Percentiles rank a stretch among this genome's conserved stretches.
phyloP scores from a whole-genome alignment of 2,113 vertebrate genomes.

The Mobula hypostoma region DNA sequence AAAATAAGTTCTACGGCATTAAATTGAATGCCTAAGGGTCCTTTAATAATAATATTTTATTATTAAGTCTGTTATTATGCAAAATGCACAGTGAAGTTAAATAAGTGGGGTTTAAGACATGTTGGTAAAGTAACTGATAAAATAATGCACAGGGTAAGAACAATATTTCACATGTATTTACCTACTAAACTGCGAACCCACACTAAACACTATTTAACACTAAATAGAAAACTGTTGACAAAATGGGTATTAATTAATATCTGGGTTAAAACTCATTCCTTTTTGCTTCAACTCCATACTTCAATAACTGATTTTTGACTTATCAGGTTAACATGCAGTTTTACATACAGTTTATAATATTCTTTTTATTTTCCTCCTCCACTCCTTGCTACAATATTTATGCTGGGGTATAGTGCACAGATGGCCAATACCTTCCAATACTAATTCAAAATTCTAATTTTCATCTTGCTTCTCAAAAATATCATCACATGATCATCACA shows the following conservation, averaged over 20 bases:
- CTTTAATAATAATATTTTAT: background rate
- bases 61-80: background rate
- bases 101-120: background rate
- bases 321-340: background rate
- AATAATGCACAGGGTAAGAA: background rate
- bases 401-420: background rate
- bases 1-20: background rate
- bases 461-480: background rate
- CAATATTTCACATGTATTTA: background rate
- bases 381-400: background rate
- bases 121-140: background rate
- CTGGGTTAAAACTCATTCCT: background rate
- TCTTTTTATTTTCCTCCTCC: background rate
- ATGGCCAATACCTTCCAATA: background rate
- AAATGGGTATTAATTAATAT: background rate
- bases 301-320: background rate
- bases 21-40: background rate
- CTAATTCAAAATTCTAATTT: background rate
- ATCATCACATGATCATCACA: background rate
- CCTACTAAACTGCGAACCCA: background rate
- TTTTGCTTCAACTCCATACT: background rate
- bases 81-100: background rate
- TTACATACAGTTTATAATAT: background rate
- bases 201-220: too few species aligned
- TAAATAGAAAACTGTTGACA: background rate